A percentile compares a stretch with the other conserved stretches of the same genome.
Conservation (phyloP, 1,140 invertebrate genomes). For the Zaprionus ornatus region DNA sequence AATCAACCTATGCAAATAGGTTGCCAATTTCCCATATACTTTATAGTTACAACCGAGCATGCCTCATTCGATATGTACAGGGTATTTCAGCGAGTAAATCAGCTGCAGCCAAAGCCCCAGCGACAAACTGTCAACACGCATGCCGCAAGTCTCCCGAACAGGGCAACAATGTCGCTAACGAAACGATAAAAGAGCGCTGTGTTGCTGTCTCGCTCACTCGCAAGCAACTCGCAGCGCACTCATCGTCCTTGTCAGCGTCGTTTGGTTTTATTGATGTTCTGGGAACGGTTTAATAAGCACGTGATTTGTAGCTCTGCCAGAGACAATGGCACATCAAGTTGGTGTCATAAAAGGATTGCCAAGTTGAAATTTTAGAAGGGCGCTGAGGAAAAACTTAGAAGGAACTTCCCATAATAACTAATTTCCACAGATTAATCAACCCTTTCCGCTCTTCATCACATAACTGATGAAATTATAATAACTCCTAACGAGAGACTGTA, state of each 20-base stretch:
- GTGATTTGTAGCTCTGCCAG: slow-evolving; percentile 57
- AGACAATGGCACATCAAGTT: slow-evolving; percentile 28
- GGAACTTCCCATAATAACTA: background rate
- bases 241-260: slow-evolving; percentile 25
- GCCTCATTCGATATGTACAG: background rate
- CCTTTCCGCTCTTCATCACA: background rate
- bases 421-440: background rate
- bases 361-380: background rate
- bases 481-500: slow-evolving; percentile 61
- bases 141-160: slow-evolving; percentile 15
- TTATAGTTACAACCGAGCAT: background rate
- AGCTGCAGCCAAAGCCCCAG: slow-evolving; percentile 7
- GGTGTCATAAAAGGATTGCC: background rate
- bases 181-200: slow-evolving; percentile 46
- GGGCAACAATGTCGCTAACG: slow-evolving; percentile 68
- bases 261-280: slow-evolving; percentile 69
- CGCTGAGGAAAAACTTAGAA: background rate
- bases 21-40: background rate
- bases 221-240: background rate
- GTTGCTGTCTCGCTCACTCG: slow-evolving; percentile 6
- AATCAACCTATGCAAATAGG: too few species aligned
- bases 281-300: slow-evolving; percentile 67
- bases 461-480: slow-evolving; percentile 50
- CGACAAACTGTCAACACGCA: slow-evolving; percentile 53
- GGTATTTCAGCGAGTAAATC: slow-evolving; percentile 14